Percentiles rank a stretch among this genome's conserved stretches.
phyloP scores from a whole-genome alignment of 2,113 vertebrate species.

The Callipepla californica region DNA sequence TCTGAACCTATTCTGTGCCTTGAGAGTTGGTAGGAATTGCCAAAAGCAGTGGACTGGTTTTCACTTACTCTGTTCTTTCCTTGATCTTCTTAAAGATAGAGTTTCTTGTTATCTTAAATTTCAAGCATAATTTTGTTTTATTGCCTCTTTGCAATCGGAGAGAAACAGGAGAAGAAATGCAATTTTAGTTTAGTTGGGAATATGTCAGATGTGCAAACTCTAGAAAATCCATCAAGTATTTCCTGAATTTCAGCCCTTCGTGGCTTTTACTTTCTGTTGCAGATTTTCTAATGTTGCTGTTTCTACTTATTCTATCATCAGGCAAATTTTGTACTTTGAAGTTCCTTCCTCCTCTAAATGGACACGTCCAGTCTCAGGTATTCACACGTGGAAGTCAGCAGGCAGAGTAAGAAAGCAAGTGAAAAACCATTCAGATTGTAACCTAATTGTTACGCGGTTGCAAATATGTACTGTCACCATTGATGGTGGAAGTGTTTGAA shows the following conservation, averaged over 20 bases:
- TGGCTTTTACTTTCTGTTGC: not conserved
- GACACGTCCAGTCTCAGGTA: rapidly evolving
- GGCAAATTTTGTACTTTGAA: not conserved
- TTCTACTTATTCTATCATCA: not conserved
- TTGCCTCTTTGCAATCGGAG: not conserved
- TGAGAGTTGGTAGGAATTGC: not conserved
- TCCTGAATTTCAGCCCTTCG: not conserved
- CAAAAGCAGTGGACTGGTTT: not conserved
- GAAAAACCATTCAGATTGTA: not conserved
- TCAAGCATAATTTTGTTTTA: not conserved
- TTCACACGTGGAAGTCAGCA: not conserved
- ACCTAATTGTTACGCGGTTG: not conserved
- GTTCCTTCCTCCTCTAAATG: not conserved
- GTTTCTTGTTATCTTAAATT: not conserved
- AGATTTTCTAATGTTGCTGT: not conserved
- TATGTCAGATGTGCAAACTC: not conserved
- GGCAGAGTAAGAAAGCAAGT: not conserved
- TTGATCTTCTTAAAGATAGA: not conserved
- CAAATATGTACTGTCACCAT: not conserved
- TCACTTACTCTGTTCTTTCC: not conserved
- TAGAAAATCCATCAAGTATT: not conserved
- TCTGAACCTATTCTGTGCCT: not conserved
- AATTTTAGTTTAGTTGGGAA: not conserved
- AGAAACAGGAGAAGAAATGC: rapidly evolving
- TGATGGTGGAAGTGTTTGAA: not conserved